phyloP scores from a whole-genome alignment of 2,888 invertebrate species.

The Spicauda simplicius region DNA sequence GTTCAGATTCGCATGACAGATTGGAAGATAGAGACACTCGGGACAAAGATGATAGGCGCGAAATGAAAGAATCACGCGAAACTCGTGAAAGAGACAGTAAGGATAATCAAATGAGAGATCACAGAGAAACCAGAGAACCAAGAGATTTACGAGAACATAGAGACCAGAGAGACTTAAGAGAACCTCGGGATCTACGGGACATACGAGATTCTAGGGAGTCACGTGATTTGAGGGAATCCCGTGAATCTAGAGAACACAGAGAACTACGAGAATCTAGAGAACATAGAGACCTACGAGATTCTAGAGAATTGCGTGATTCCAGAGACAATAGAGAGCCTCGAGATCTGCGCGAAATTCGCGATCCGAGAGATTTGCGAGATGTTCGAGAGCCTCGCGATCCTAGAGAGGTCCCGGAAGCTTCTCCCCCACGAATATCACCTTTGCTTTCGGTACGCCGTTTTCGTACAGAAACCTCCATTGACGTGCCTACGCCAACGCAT shows the following conservation, averaged over 20 bases:
- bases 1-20: constrained; percentile 66
- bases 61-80: constrained; percentile 66
- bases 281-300: constrained; percentile 54
- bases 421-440: constrained; percentile 78
- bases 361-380: constrained; percentile 66
- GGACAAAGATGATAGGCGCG: constrained; percentile 72
- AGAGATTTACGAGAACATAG: constrained; percentile 65
- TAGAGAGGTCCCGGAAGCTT: constrained; percentile 73
- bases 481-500: constrained; percentile 72
- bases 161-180: constrained; percentile 64
- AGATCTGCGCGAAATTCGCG: constrained; percentile 52
- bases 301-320: constrained; percentile 59
- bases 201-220: constrained; percentile 55
- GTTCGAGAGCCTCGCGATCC: constrained; percentile 63
- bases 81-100: constrained; percentile 68
- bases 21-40: constrained; percentile 65
- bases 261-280: constrained; percentile 62
- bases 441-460: constrained; percentile 78
- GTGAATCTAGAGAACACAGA: constrained; percentile 61
- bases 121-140: constrained; percentile 71
- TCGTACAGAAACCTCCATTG: constrained; percentile 68
- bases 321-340: constrained; percentile 53
- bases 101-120: constrained; percentile 63
- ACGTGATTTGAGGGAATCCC: constrained; percentile 59
- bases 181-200: constrained; percentile 61